Base-by-base conservation (phyloP, 2,888 invertebrate species). In the Silvanus unidentatus region DNA sequence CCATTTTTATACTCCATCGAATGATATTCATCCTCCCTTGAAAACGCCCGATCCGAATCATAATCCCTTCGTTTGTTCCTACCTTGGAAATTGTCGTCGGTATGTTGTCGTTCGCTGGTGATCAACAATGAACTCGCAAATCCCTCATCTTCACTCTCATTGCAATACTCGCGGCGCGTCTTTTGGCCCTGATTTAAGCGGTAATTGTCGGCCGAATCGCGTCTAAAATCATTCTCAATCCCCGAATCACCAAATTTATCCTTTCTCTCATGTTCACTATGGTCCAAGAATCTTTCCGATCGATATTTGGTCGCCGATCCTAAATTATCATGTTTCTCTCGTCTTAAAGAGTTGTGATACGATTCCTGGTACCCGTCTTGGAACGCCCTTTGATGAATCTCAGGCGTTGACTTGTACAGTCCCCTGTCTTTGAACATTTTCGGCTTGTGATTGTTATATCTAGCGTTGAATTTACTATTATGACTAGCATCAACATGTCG, bases 181-280 rank as follows among this genome's bases (percentile, higher is more conserved):
- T 60, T 61, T 4, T 44, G 44, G 6, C 56, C 48, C 5, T 52
- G 50, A 16, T 58, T 50, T 1, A 50, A 55, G 47, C 44, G 69
- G 64, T 50, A 73, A 65, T 59, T 73, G 64, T 66, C 75, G 55
- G 72, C 74, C 0, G 85, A 84, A 58, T 86, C 86, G 50, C 86
- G 78, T 41, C 86, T 77, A 59, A 59, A 55, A 66, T 88, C 88
- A 55, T 88, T 87, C 62, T 88, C 88, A 51, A 88, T 88, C 0
- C 88, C 88, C 0, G 88, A 88, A 71, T 88, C 88, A 2, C 81
- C 83, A 41, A 84, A 73, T 42, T 81, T 76, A 59, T 79, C 84
- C 54, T 54, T 55, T 37, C 76, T 65, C 46, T 76, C 76, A 22
- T 66, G 65, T 50, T 74, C 75, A 47, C 74, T 73, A 71, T 58